Base-by-base conservation (phyloP, 2,113 vertebrate species). In the Cyanoramphus novaezelandiae region DNA sequence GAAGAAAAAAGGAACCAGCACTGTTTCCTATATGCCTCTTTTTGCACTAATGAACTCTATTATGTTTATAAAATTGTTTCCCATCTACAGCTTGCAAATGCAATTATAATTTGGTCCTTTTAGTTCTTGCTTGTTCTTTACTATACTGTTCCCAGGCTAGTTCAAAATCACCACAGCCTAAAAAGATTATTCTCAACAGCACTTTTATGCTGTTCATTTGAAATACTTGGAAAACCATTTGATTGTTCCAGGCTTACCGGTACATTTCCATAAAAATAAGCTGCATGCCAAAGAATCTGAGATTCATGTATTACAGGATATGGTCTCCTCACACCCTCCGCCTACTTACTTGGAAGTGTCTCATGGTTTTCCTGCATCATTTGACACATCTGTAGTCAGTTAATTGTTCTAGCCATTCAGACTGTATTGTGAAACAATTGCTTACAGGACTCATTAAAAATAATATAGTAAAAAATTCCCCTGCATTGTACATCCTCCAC, bases 301-400 rank as follows among this genome's bases (percentile, higher is more conserved):
- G 80, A 93, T 93, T 95, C 90, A 88, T 95, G 84, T 95, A 96
- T 91, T 94, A 96, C 93, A 96, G 96, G 96, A 96, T 96, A 97
- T 96, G 96, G 95, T 93, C 95, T 96, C 77, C 92, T 96, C 93
- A 93, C 95, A 95, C 92, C 95, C 95, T 95, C 93, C 92, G 57
- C 96, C 96, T 95, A 97, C 95, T 94, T 95, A 72, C 96, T 94
- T 96, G 96, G 96, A 97, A 95, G 80, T 82, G 90, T 96, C 95
- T 96, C 96, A 93, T 96, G 93, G 90, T 93, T 96, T 97, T 96
- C 95, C 92, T 97, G 95, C 96, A 95, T 95, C 90, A 76, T 95
- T 94, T 97, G 88, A 93, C 95, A 97, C 96, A 97, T 96, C 96
- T 97, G 96, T 92, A 96, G 72, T 95, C 91, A 92, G 86, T 97